These are phyloP conservation scores for Acanthiza pusilla DNA, from an alignment of 2,797 vertebrate genomes.

Conservation along the genomic window DNA sequence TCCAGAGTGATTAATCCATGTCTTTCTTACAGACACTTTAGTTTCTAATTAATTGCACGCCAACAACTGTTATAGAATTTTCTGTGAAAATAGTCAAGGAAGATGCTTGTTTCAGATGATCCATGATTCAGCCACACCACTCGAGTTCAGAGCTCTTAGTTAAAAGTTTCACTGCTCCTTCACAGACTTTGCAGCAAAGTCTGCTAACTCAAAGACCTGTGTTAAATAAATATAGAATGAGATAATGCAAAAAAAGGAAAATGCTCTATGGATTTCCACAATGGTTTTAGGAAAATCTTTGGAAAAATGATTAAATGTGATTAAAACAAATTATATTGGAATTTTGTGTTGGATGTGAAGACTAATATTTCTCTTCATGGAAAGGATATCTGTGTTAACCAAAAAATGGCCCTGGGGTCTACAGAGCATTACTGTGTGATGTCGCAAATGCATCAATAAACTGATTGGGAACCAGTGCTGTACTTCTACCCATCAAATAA, in stretches of 20 bases:
- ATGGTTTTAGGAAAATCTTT: neutral
- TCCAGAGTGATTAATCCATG: neutral
- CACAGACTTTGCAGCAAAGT: neutral
- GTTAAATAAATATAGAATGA: neutral
- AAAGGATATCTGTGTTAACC: neutral
- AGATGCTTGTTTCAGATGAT: neutral
- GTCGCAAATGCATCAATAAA: neutral
- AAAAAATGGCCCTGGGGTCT: neutral
- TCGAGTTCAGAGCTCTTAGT: neutral
- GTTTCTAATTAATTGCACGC: neutral
- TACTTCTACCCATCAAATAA: neutral
- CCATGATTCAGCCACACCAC: neutral
- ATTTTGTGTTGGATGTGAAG: neutral
- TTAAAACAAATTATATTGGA: neutral
- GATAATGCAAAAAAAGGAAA: neutral
- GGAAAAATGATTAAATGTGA: neutral
- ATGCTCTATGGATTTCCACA: neutral
- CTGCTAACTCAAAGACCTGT: neutral
- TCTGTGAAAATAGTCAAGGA: neutral
- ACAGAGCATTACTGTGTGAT: neutral
- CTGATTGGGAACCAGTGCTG: neutral
- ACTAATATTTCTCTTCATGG: neutral
- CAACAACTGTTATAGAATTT: neutral
- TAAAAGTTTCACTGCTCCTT: neutral
- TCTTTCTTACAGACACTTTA: neutral